These are phyloP conservation scores for Serinus canaria DNA, from an alignment of 2,113 vertebrate species.

Conservation along the genomic window DNA sequence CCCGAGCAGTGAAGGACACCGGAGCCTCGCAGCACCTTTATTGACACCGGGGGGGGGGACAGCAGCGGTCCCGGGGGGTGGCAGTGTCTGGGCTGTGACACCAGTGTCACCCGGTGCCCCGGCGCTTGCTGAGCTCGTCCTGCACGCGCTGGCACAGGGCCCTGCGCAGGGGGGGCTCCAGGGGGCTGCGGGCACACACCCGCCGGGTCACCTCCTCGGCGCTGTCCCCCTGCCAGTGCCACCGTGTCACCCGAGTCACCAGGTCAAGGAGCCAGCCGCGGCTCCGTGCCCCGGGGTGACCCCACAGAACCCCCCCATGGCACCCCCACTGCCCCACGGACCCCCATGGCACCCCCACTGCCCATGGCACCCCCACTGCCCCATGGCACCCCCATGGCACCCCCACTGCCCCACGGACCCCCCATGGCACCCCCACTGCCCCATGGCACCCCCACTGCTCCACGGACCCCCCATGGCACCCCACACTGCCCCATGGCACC, in stretches of 20 bases:
- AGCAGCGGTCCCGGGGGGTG: neutral
- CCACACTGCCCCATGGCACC: no score
- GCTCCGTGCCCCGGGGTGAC: no score
- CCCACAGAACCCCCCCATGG: no score
- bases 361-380: no score
- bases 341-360: no score
- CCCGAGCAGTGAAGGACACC: neutral
- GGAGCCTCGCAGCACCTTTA: neutral
- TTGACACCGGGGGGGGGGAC: neutral
- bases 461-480: no score
- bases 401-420: no score
- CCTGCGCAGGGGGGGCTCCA: constrained; percentile 23
- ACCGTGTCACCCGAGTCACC: neutral
- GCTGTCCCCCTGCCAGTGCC: neutral
- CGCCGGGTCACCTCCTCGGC: neutral
- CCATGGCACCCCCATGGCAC: no score
- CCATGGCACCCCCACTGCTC: no score
- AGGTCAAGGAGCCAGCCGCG: no score
- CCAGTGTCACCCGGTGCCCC: neutral
- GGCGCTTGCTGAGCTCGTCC: constrained; percentile 30
- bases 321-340: no score
- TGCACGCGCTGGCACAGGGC: constrained; percentile 32
- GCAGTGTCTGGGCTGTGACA: rapidly evolving
- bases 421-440: no score
- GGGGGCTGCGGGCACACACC: neutral